Base-by-base conservation (phyloP, 2,797 vertebrate species). In the Gallinago solitaria region DNA sequence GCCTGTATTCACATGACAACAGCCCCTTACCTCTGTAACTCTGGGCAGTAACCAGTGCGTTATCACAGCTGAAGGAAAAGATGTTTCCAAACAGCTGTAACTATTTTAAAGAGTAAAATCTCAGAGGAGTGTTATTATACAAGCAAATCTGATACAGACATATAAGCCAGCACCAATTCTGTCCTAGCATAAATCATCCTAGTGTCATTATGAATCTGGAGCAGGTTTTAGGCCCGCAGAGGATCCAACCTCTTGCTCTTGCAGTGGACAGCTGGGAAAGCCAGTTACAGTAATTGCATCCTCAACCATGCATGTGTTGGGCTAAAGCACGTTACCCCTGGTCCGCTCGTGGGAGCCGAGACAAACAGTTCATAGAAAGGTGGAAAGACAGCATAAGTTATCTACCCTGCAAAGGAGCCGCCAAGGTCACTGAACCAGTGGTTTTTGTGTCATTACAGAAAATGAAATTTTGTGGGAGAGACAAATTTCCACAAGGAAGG, bases 391-490 rank as follows among this genome's bases (percentile, higher is more conserved):
- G 59, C 56, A 53, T 67, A 94, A 95, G 60, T 93, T 79, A 87
- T 91, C 48, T 13, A 41, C 12, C 24, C 27, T 15, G 24, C 32
- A 81, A 96, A 95, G 91, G 83, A 95, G 68, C 77, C 50, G 56
- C 78, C 88, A 95, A 95, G 91, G 96, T 93, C 94, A 87, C 50
- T 54, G 78, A 93, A 35, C 57, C 68, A 50, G 45, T 53, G 25
- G 1, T 12, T 80, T 92, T 80, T 78, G 45, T 90, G 83, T 80
- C 93, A 65, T 90, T 90, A 92, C 11, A 47, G 83, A 90, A 94
- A 96, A 95, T 90, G 56, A 96, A 97, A 95, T 95, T 95, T 21
- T 94, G 63, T 71, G 48, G 53, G 76, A 83, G 86, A 96, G 90
- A 95, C 89, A 81, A 92, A 96, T 96, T 94, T 94, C 83, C 81